Evolutionary conservation across 2,797 vertebrate genomes (phyloP), one percentile per base, ranked within the genome.

Genomic region (Epinephelus malabaricus): DNA sequence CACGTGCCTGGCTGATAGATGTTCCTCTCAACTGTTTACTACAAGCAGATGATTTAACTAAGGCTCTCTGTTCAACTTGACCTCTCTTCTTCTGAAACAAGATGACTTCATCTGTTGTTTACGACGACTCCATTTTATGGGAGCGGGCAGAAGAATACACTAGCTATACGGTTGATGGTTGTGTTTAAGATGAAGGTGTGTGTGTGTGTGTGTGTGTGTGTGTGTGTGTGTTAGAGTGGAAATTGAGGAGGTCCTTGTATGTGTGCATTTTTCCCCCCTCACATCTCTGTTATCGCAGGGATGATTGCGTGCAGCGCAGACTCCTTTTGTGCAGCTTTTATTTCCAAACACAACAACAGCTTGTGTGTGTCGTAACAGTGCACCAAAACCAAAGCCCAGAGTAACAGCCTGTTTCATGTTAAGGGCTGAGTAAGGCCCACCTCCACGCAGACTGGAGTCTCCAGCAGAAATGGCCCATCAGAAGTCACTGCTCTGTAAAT

Each of bases 1-100:
- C 93, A 94, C 93, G 95, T 94, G 93, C 87, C 89, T 21, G 74
- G 79, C 90, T 94, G 94, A 94, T 94, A 93, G 93, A 95, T 95
- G 92, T 91, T 92, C 92, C 92, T 84, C 89, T 89, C 87, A 84
- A 88, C 92, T 94, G 94, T 94, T 95, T 95, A 94, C 92, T 90
- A 90, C 91, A 83, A 92, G 90, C 90, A 89, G 88, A 94, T 94
- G 94, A 94, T 95, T 94, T 94, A 95, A 94, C 92, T 91, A 92
- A 91, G 75, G 83, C 88, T 82, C 71, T 86, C 78, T 64, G 76
- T 87, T 92, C 86, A 83, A 86, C 90, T 88, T 89, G 90, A 92
- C 92, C 91, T 93, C 87, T 87, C 85, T 84, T 88, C 88, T 83
- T 85, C 82, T 84, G 66, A 83, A 89, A 89, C 86, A 80, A 87